These are phyloP conservation scores for Nothoprocta perdicaria DNA, from an alignment of 2,113 vertebrate species.

Conservation along the genomic window DNA sequence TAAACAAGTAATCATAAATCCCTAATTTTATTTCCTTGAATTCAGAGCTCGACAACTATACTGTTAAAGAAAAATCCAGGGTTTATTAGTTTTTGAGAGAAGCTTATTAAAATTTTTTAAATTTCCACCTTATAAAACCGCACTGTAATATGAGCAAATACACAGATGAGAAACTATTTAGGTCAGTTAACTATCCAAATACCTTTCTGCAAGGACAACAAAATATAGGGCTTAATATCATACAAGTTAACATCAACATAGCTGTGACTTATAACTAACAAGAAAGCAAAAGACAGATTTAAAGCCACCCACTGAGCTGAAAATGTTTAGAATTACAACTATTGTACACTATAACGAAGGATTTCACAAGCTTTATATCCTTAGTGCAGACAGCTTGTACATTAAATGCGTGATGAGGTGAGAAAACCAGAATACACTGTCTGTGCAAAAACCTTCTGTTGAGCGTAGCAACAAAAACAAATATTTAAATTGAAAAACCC, in stretches of 20 bases:
- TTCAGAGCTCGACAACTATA: background rate
- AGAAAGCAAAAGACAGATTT: background rate
- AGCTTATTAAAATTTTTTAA: background rate
- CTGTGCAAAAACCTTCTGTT: slow-evolving; percentile 4
- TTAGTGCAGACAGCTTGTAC: background rate
- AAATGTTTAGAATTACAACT: slow-evolving; percentile 40
- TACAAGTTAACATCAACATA: background rate
- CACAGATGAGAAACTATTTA: background rate
- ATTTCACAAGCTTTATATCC: slow-evolving; percentile 39
- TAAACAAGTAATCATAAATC: slow-evolving; percentile 34
- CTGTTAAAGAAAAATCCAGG: background rate
- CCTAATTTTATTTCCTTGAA: slow-evolving; percentile 40
- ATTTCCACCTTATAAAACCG: background rate
- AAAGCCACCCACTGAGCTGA: slow-evolving; percentile 30
- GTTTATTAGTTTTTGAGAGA: background rate
- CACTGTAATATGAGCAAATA: background rate
- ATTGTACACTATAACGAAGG: background rate
- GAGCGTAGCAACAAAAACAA: slow-evolving; percentile 32
- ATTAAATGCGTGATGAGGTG: slow-evolving; percentile 29
- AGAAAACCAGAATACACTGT: slow-evolving; percentile 29
- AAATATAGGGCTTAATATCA: background rate
- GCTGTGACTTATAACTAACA: background rate
- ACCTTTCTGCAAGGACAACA: background rate
- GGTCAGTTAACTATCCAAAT: background rate
- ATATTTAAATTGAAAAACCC: slow-evolving; percentile 4